phyloP scores from a whole-genome alignment of 2,888 invertebrate species.

The Nymphalis c-album region DNA sequence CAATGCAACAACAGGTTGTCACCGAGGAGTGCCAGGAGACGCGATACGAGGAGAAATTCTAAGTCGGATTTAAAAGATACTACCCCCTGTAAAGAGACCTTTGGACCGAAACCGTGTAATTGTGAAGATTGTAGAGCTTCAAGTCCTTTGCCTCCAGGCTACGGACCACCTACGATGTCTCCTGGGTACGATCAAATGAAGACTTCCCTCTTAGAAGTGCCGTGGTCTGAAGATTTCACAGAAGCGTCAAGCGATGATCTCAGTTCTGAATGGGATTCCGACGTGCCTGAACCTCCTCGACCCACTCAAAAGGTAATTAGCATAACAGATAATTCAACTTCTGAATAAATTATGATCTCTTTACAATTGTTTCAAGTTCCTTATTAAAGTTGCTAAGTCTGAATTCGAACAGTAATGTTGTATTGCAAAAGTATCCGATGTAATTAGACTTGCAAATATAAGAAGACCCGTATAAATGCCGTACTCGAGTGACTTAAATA shows the following conservation, averaged over 20 bases:
- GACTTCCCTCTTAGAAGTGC: slow-evolving; percentile 88
- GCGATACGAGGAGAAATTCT: slow-evolving; percentile 65
- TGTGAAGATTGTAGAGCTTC: slow-evolving; percentile 78
- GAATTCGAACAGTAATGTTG: background rate
- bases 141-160: slow-evolving; percentile 76
- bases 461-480: slow-evolving; percentile 37
- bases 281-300: slow-evolving; percentile 83
- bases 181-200: slow-evolving; percentile 91
- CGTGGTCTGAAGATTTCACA: slow-evolving; percentile 89
- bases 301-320: slow-evolving; percentile 65
- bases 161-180: slow-evolving; percentile 71
- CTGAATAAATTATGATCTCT: slow-evolving; percentile 24
- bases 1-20: slow-evolving; percentile 75
- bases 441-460: slow-evolving; percentile 45
- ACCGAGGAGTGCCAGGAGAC: slow-evolving; percentile 71
- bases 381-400: background rate
- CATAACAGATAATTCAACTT: slow-evolving; percentile 22
- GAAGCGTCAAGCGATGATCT: slow-evolving; percentile 95
- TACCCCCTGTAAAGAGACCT: slow-evolving; percentile 54
- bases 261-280: slow-evolving; percentile 95
- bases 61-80: slow-evolving; percentile 59
- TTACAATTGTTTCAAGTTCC: slow-evolving; percentile 1
- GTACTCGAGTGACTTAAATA: slow-evolving; percentile 13
- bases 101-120: slow-evolving; percentile 71
- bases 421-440: slow-evolving; percentile 38